Conservation (phyloP, 2,888 invertebrate genomes). For the Agonopterix arenella region DNA sequence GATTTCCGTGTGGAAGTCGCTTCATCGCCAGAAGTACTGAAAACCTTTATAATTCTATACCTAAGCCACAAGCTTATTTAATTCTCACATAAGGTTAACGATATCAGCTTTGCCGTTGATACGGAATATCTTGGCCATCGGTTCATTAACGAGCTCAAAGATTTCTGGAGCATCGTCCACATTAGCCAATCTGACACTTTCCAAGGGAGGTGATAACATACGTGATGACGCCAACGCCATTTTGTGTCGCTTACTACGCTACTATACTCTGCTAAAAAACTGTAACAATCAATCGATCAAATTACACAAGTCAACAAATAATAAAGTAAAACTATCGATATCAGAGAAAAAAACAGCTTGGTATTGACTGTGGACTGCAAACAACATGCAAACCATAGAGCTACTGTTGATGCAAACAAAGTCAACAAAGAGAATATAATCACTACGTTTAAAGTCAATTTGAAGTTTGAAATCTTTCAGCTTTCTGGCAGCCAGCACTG, state of each 20-base stretch:
- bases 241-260: not conserved
- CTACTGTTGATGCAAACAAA: too few relatives aligned
- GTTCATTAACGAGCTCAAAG: slow-evolving; percentile 36
- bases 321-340: not conserved
- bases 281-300: not conserved
- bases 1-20: not conserved
- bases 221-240: slow-evolving; percentile 16
- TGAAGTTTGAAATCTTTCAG: too few relatives aligned
- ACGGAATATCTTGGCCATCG: slow-evolving; percentile 48
- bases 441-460: too few relatives aligned
- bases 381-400: too few relatives aligned
- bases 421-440: too few relatives aligned
- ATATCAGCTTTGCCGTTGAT: slow-evolving; percentile 31
- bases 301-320: too few relatives aligned
- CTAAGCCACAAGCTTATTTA: not conserved
- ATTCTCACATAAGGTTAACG: slow-evolving; percentile 47
- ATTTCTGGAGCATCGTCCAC: slow-evolving; percentile 37
- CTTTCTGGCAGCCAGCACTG: too few relatives aligned
- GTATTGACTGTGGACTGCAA: too few relatives aligned
- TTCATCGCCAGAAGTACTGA: not conserved
- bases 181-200: slow-evolving; percentile 40
- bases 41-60: not conserved
- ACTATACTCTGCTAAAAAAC: not conserved
- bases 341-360: too few relatives aligned
- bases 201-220: slow-evolving; percentile 21